Evolutionary conservation across 1,140 invertebrate species (phyloP), one percentile per base, ranked within the genome.

Genomic region (Drosophila truncata): DNA sequence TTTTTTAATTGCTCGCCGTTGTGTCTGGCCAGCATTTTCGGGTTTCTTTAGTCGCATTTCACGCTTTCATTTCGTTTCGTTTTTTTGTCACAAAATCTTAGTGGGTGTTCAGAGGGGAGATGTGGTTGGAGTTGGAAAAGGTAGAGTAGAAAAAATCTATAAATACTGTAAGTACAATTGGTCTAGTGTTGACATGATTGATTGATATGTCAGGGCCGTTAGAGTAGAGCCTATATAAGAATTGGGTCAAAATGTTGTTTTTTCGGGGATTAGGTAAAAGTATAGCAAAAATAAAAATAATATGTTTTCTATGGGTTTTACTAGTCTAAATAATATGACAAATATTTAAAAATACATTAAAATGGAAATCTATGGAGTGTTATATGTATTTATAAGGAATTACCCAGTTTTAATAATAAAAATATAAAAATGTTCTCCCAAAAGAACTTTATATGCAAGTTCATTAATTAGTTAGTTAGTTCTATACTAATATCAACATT

Each of bases 171-270:
- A n/a, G 49, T 37, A 82, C 70, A 63, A 66, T 70, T 62, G 66
- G 27, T 46, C 44, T 27, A 44, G 39, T 44, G 54, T 60, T 52
- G 64, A 50, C 62, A 29, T 82, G 79, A 79, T 71, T 78, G 77
- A 83, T 88, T 84, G 84, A 83, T 65, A 73, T 88, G 80, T 88
- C 80, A 90, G 66, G 80, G 84, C 52, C 76, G 52, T 86, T 78
- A 60, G 60, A 62, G 54, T 59, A 35, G 23, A 61, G 42, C 9
- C 31, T 11, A 23, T 10, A 20, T 11, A 18, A 39, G 46, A 87
- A 74, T 49, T 87, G 27, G 84, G 83, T 83, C 83, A 87, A 44
- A 39, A 10, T 59, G 31, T 23, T 49, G 23, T 6, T 27, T n/a
- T 54, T 33, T 39, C 13, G 35, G 29, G 54, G 20, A 74, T 74